These are phyloP conservation scores for Acleris sparsana DNA, from an alignment of 2,888 invertebrate genomes.

Conservation along the genomic window DNA sequence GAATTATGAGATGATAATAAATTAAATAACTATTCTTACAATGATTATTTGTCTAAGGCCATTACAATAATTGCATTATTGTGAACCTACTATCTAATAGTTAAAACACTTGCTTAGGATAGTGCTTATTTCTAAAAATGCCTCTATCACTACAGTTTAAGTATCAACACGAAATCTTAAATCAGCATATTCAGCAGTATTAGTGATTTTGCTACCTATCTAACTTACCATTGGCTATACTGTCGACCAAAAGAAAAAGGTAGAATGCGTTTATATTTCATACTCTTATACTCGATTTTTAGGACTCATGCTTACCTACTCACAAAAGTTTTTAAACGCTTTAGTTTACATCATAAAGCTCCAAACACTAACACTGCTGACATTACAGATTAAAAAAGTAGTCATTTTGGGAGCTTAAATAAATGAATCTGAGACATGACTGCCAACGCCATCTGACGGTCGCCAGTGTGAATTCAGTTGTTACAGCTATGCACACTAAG, in stretches of 20 bases:
- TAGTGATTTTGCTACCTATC: no score
- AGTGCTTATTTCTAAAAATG: constrained; percentile 37
- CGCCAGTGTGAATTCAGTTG: background rate
- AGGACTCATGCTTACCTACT: no score
- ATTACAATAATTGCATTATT: constrained; percentile 38
- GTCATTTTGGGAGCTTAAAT: background rate
- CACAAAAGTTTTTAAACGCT: no score
- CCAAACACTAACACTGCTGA: no score
- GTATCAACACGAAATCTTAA: constrained; percentile 20
- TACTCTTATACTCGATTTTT: no score
- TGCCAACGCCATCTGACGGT: background rate
- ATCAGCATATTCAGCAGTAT: no score
- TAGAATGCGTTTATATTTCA: no score
- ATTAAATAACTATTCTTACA: constrained; percentile 11
- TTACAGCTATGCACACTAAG: background rate
- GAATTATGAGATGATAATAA: constrained; percentile 5
- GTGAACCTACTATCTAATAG: constrained; percentile 35
- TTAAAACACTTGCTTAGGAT: constrained; percentile 28
- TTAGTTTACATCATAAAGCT: no score
- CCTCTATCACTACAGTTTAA: constrained; percentile 37
- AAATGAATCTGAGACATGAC: background rate
- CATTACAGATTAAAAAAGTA: no score
- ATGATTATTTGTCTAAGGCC: constrained; percentile 35
- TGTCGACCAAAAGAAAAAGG: no score
- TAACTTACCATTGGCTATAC: no score